phyloP scores from a whole-genome alignment of 92 coral and sea anemone genomes.

The Epizoanthus fatuus region DNA sequence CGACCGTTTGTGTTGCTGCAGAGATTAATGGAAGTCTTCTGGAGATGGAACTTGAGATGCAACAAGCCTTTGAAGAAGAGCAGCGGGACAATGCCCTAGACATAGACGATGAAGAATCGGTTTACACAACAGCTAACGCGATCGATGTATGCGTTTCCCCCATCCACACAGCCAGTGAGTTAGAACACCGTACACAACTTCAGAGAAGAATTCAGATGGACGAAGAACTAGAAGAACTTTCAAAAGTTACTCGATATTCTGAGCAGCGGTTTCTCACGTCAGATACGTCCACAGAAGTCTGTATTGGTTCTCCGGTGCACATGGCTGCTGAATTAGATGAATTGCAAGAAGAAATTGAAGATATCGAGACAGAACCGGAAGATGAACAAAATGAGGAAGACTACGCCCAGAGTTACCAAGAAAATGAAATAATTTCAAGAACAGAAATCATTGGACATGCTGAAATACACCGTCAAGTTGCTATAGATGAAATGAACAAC shows the following conservation, averaged over 20 bases:
- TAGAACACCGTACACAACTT: slow-evolving; percentile 30
- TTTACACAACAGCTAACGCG: not conserved
- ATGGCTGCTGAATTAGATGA: slow-evolving; percentile 52
- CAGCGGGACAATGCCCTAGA: no score
- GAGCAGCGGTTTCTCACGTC: slow-evolving; percentile 20
- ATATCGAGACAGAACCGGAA: slow-evolving; percentile 45
- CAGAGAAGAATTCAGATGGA: slow-evolving; percentile 13
- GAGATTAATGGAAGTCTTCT: no score
- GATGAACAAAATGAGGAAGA: slow-evolving; percentile 53
- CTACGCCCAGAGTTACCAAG: not conserved
- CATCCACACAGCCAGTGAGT: slow-evolving; percentile 13
- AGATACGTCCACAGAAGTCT: slow-evolving; percentile 38
- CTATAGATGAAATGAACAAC: not conserved
- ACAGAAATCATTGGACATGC: not conserved
- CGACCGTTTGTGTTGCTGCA: no score
- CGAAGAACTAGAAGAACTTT: slow-evolving; percentile 29
- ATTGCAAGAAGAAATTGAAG: slow-evolving; percentile 50
- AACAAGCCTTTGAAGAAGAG: no score
- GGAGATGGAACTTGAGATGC: no score
- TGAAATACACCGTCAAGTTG: not conserved
- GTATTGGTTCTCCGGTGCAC: slow-evolving; percentile 47
- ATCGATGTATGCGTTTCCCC: not conserved
- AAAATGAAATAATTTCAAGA: not conserved
- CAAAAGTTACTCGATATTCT: not conserved
- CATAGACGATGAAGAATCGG: not conserved